Evolutionary conservation across 2,113 vertebrate genomes (phyloP).

Genomic region (Vulpes ferrilata): DNA sequence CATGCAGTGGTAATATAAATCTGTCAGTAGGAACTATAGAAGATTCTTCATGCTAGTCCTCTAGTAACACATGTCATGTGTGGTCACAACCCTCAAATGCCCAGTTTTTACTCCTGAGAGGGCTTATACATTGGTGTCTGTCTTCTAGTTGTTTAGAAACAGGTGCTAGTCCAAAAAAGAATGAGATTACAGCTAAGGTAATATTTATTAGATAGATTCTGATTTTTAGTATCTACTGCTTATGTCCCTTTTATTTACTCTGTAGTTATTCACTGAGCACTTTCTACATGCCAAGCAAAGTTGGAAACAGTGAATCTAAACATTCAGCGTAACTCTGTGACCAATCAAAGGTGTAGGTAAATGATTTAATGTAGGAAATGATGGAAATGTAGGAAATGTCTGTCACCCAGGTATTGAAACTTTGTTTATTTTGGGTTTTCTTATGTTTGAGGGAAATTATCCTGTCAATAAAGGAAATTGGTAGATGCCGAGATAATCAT

Average conservation of each 20-base stretch:
- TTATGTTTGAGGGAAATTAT: conserved; percentile 30
- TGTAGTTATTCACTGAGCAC: not conserved
- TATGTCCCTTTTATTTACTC: conserved; percentile 3
- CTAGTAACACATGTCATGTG: not conserved
- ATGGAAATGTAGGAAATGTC: not conserved
- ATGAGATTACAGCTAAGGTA: not conserved
- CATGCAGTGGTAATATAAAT: not conserved
- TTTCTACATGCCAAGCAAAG: not conserved
- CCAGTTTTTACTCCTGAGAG: not conserved
- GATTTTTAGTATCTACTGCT: not conserved
- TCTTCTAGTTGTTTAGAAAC: not conserved
- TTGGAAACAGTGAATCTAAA: conserved; percentile 40
- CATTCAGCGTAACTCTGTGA: not conserved
- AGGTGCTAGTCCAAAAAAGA: not conserved
- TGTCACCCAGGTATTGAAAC: not conserved
- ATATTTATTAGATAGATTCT: not conserved
- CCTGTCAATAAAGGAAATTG: not conserved
- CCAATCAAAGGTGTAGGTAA: not conserved
- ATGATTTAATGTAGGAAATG: not conserved
- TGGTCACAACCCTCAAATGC: not conserved
- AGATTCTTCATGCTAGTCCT: not conserved
- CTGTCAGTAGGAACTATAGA: not conserved
- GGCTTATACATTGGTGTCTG: not conserved
- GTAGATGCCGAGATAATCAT: not conserved
- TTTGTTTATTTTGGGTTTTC: not conserved